A percentile compares a stretch with the other conserved stretches of the same genome.
Evolutionary conservation across 2,888 invertebrate species (phyloP).

Genomic region (Acanthococcus lagerstroemiae): DNA sequence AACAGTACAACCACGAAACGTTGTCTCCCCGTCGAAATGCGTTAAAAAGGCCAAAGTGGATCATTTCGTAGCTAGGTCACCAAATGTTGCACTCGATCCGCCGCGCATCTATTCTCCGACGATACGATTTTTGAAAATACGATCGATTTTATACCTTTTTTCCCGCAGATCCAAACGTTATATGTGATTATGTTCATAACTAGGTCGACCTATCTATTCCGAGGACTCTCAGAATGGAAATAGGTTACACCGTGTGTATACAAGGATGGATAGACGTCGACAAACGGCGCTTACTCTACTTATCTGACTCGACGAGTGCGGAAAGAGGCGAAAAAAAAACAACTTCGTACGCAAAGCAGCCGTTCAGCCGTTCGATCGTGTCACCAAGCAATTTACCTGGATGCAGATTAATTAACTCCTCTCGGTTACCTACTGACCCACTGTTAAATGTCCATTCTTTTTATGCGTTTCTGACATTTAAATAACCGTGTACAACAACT

Average conservation of each 20-base stretch:
- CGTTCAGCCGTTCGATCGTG: constrained; percentile 3
- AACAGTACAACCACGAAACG: too few species aligned
- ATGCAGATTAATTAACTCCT: background rate
- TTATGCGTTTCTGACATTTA: too few species aligned
- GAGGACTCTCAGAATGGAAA: constrained; percentile 22
- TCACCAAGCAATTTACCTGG: background rate
- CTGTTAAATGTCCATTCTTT: too few species aligned
- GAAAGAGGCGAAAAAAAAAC: background rate
- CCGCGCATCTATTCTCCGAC: too few species aligned
- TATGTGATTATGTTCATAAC: constrained; percentile 24
- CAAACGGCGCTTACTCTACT: constrained; percentile 22
- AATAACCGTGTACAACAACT: too few species aligned
- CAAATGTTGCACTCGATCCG: too few species aligned
- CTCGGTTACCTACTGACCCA: background rate
- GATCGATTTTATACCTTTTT: too few species aligned
- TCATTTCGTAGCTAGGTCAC: too few species aligned
- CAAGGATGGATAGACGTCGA: constrained; percentile 25
- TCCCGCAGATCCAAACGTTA: too few species aligned
- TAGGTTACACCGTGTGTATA: constrained; percentile 25
- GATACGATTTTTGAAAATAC: too few species aligned
- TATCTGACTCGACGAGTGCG: constrained; percentile 3
- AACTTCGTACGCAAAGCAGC: background rate
- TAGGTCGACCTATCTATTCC: constrained; percentile 27
- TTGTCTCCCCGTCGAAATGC: too few species aligned
- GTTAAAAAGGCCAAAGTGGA: too few species aligned